Evolutionary conservation across 2,797 vertebrate species (phyloP), one percentile per base, ranked within the genome.

Genomic region (Callimico goeldii): DNA sequence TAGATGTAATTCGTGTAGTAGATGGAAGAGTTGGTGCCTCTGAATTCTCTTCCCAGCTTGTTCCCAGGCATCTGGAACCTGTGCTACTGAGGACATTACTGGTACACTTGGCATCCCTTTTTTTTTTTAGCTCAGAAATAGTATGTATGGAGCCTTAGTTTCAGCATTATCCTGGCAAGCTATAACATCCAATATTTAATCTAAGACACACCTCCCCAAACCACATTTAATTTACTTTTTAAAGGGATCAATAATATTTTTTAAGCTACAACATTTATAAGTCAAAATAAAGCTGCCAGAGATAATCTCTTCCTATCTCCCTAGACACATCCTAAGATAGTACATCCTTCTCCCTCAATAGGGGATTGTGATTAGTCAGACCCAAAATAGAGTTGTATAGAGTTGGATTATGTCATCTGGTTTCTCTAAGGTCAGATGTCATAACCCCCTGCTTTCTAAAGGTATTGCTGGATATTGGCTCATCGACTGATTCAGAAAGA

Each of bases 371-470:
- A 64, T 90, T 88, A 81, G 77, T 83, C 67, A 95, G 67, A 93
- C 14, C 41, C 83, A 48, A 91, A 87, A 95, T 75, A 93, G 76
- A 97, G 80, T 95, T 33, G 11, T 93, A 36, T 52, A 81, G 39
- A 46, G 33, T 48, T 86, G 33, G 79, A 92, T 96, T 94, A 92
- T 96, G 92, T 97, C 96, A 84, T 87, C 92, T 84, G 75, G 64
- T 70, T 94, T 96, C 72, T 88, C 82, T 43, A 55, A 88, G 88
- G 97, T 97, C 95, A 72, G 15, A 61, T 89, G 91, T 94, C 91
- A 84, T 76, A 94, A 88, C 39, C 64, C 57, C 39, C 1, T 30
- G 82, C 70, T 92, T 95, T 97, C 48, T 87, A 87, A 96, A 94
- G 22, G 10, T 20, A 26, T 77, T 77, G 75, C 85, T 91, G 20